phyloP scores from a whole-genome alignment of 2,888 invertebrate species.

The Pyralis farinalis region DNA sequence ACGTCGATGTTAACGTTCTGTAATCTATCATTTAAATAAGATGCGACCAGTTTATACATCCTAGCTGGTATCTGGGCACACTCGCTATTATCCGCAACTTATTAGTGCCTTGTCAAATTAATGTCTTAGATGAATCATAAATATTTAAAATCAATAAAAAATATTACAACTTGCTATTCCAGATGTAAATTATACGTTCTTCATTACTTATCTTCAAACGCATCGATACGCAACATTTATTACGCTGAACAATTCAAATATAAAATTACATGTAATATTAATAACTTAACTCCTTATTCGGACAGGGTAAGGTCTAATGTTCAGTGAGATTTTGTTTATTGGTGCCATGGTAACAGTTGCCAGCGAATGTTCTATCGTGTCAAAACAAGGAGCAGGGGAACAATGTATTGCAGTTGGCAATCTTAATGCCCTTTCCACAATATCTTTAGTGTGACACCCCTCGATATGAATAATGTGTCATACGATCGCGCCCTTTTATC shows the following conservation, averaged over 20 bases:
- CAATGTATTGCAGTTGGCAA: conserved; percentile 77
- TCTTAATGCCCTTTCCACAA: conserved; percentile 79
- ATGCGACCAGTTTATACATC: too few relatives aligned
- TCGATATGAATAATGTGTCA: conserved; percentile 78
- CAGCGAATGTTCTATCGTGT: conserved; percentile 67
- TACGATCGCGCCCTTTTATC: conserved; percentile 73
- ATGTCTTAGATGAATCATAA: background rate
- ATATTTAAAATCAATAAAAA: conserved; percentile 15
- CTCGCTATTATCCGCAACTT: too few relatives aligned
- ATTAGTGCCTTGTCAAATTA: too few relatives aligned
- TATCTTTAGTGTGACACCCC: conserved; percentile 76
- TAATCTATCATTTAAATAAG: too few relatives aligned
- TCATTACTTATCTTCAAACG: conserved; percentile 79
- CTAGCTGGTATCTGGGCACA: too few relatives aligned
- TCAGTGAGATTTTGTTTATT: background rate
- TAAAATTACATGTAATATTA: conserved; percentile 12
- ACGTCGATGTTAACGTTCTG: too few relatives aligned
- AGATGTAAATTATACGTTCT: conserved; percentile 65
- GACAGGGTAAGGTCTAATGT: conserved; percentile 22
- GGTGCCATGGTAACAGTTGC: conserved; percentile 35
- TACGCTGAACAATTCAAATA: conserved; percentile 49
- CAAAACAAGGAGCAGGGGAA: conserved; percentile 75
- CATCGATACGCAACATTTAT: conserved; percentile 80
- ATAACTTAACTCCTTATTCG: conserved; percentile 14
- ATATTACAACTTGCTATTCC: conserved; percentile 52